A percentile compares a stretch with the other conserved stretches of the same genome.
Conservation (phyloP, 1,140 invertebrate species). For the Cherax destructor region DNA sequence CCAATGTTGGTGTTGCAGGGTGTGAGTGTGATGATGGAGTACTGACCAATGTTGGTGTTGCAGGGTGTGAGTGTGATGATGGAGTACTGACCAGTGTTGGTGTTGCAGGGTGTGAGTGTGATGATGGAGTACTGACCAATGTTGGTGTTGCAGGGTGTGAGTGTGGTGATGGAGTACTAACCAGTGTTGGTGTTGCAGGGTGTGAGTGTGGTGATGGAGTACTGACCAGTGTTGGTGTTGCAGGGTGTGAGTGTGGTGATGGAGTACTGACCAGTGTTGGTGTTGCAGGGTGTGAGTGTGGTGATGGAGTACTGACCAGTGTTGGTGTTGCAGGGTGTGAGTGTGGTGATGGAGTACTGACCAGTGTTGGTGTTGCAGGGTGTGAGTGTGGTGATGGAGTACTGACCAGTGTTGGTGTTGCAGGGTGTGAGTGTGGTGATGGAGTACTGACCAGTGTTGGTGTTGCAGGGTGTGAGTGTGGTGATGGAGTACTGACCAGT, state of each 20-base stretch:
- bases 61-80: constrained; percentile 32
- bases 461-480: constrained; percentile 31
- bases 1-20: neutral
- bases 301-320: constrained; percentile 6
- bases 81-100: neutral
- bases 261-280: neutral
- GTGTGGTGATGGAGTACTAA: constrained; percentile 20
- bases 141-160: constrained; percentile 21
- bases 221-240: neutral
- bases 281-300: constrained; percentile 31
- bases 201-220: constrained; percentile 25
- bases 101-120: constrained; percentile 31
- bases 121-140: neutral
- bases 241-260: constrained; percentile 33
- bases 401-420: neutral
- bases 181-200: constrained; percentile 2
- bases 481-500: constrained; percentile 6
- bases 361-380: constrained; percentile 2
- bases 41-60: neutral
- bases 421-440: constrained; percentile 33
- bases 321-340: constrained; percentile 21
- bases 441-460: neutral
- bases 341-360: constrained; percentile 21
- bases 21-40: constrained; percentile 23
- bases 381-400: constrained; percentile 25